A percentile compares a stretch with the other conserved stretches of the same genome.
phyloP scores from a whole-genome alignment of 2,797 vertebrate species.

The Macropodus opercularis region DNA sequence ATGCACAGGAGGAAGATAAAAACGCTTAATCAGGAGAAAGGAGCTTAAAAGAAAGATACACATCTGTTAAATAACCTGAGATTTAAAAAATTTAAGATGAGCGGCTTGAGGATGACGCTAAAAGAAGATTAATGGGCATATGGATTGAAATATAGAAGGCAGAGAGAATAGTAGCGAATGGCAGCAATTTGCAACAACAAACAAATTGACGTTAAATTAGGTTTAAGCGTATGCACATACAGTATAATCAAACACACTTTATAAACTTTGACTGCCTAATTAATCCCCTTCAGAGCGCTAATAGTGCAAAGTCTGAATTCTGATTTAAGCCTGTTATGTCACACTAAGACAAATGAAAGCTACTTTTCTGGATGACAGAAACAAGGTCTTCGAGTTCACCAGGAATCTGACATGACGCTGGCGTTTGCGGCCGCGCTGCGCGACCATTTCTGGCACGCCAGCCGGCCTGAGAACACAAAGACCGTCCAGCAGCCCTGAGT shows the following conservation, averaged over 20 bases:
- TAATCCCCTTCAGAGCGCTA: slow-evolving; percentile 42
- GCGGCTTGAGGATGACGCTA: neutral
- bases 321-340: slow-evolving; percentile 55
- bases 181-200: neutral
- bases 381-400: slow-evolving; percentile 35
- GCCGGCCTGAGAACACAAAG: slow-evolving; percentile 36
- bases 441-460: slow-evolving; percentile 40
- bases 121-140: neutral
- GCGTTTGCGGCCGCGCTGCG: slow-evolving; percentile 23
- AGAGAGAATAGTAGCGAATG: neutral
- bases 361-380: slow-evolving; percentile 5
- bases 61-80: neutral
- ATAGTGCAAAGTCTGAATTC: slow-evolving; percentile 36
- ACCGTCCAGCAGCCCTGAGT: slow-evolving; percentile 18
- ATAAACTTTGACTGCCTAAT: slow-evolving; percentile 25
- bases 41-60: slow-evolving; percentile 4
- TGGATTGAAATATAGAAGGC: neutral
- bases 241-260: slow-evolving; percentile 16
- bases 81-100: neutral
- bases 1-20: neutral
- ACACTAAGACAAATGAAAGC: slow-evolving; percentile 18
- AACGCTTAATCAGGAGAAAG: neutral
- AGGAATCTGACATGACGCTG: slow-evolving; percentile 10
- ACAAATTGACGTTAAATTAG: neutral
- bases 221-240: neutral